Evolutionary conservation across 2,888 invertebrate genomes (phyloP), one percentile per base, ranked within the genome.

Genomic region (Campopleginae sp.): DNA sequence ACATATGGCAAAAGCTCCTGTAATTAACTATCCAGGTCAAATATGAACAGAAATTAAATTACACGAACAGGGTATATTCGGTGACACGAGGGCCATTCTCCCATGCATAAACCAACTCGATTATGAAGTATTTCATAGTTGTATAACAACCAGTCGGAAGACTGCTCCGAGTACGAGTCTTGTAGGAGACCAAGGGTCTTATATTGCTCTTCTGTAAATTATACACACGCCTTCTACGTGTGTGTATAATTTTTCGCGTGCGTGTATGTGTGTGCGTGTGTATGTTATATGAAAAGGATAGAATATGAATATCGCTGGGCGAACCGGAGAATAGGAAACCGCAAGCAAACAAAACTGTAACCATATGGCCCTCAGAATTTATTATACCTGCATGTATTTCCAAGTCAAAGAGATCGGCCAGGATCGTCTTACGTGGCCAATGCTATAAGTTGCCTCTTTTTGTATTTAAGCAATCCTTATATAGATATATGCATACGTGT

Each of bases 41-140:
- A 58, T 58, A 58, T 14, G 19, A 12, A 10, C 66, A 65, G 54
- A 42, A 79, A 79, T 79, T 79, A 19, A 79, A 79, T 68, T 66
- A 54, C 17, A 48, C 44, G 42, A 31, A 23, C 23, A 38, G 23
- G 38, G 14, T 48, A 23, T 86, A 65, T 46, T 63, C 23, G 63
- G 19, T 51, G 38, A 76, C 48, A 66, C 38, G 33, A 19, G 19
- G 23, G 38, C 76, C 65, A 76, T 76, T 65, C 33, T 76, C 17
- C 75, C 27, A 75, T 63, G 14, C 19, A 48, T 65, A 75, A 75
- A 65, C 48, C 61, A 54, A 77, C 76, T 82, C 79, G 75, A 66
- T 70, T 79, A 51, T 46, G 76, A 38, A 19, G 82, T 77, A 86
- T 84, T 82, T 84, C 86, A 88, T 88, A 88, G 87, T 88, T 87